Base-by-base conservation (phyloP, 2,113 vertebrate genomes). In the Acinonyx jubatus region DNA sequence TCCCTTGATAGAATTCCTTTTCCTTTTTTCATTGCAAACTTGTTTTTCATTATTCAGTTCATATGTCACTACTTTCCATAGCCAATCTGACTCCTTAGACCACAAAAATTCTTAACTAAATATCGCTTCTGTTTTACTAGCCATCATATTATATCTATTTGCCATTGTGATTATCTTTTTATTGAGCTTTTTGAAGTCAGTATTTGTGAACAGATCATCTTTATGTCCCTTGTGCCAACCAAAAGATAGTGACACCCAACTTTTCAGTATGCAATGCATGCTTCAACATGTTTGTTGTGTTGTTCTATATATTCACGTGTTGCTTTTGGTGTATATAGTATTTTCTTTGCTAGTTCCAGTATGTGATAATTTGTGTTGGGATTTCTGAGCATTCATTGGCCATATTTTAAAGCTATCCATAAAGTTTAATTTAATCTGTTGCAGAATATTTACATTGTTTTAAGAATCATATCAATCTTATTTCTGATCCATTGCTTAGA, bases 291-390 rank as follows among this genome's bases (percentile, higher is more conserved):
- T 27, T 33, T 1, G 9, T 38, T 13, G 33, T 1, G 10, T 15
- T 36, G 9, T 31, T 27, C 68, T 16, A 6, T 16, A 25, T 3
- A 7, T 16, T 2, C 4, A 8, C 1, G 19, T 3, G 21, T 27
- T 48, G n/a, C 6, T 45, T 31, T 33, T 4, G 0, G 2, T n/a
- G n/a, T 6, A 3, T 36, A 6, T 0, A 5, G 25, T 3, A 1
- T 7, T 80, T n/a, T 36, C 18, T 21, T 36, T 29, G 9, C 38
- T 66, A 21, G 45, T 29, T 2, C n/a, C 19, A 36, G 19, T 8
- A 27, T 87, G 50, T 19, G 25, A 19, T 5, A 31, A 13, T 10
- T 1, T 11, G 29, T 76, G 11, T n/a, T 41, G 38, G 50, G 10
- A 31, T 73, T 71, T 27, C 9, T 23, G 41, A 19, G 57, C 61